Conservation (phyloP, 2,113 vertebrate genomes). For the Meriones unguiculatus region DNA sequence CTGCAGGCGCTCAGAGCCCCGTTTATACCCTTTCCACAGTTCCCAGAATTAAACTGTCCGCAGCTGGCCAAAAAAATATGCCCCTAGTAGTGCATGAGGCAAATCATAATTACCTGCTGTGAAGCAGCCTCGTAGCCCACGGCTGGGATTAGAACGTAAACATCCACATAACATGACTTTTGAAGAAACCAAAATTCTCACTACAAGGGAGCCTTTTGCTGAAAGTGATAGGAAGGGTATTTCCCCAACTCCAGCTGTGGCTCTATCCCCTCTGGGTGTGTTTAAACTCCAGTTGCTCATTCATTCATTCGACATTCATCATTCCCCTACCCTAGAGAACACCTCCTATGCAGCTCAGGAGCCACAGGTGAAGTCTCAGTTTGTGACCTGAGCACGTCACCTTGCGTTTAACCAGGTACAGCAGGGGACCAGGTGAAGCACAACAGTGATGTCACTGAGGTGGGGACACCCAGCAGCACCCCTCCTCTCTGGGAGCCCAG, state of each 20-base stretch:
- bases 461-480: fast-evolving
- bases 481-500: neutral
- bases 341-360: neutral
- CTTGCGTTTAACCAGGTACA: neutral
- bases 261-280: neutral
- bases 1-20: no score
- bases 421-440: neutral
- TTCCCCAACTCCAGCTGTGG: neutral
- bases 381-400: neutral
- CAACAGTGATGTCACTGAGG: neutral
- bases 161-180: no score
- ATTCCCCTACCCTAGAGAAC: neutral
- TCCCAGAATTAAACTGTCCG: no score
- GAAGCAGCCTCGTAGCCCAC: no score
- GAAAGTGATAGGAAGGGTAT: neutral
- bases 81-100: no score
- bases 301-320: neutral
- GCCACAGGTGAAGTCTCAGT: neutral
- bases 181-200: no score
- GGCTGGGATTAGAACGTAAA: no score
- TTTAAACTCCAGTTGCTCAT: neutral
- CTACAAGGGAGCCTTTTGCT: neutral
- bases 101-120: no score
- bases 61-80: no score
- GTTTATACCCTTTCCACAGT: no score